A percentile compares a stretch with the other conserved stretches of the same genome.
These are phyloP conservation scores for Physocephala rufipes DNA, from an alignment of 2,888 invertebrate species.

Conservation along the genomic window DNA sequence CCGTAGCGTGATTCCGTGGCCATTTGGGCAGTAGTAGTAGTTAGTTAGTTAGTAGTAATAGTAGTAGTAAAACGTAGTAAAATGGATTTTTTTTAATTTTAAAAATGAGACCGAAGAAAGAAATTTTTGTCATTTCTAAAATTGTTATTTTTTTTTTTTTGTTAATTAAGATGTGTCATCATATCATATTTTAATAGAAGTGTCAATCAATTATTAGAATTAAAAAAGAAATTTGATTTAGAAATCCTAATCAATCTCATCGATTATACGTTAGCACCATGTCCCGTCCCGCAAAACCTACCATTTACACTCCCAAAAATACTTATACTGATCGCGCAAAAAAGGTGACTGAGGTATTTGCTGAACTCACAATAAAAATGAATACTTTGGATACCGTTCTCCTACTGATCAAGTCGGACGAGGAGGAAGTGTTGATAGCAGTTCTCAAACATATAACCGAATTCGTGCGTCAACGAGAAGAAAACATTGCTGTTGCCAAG, in stretches of 20 bases:
- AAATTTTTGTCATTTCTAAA: neutral
- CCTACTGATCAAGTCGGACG: conserved; percentile 52
- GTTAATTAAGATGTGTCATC: neutral
- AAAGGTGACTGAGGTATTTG: conserved; percentile 48
- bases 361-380: conserved; percentile 47
- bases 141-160: conserved; percentile 1
- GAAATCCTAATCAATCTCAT: neutral
- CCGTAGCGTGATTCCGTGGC: too few species aligned
- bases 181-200: neutral
- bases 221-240: neutral
- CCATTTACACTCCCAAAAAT: conserved; percentile 44
- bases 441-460: conserved; percentile 55
- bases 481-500: conserved; percentile 50
- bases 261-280: neutral
- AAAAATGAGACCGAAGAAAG: too few species aligned
- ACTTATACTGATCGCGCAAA: conserved; percentile 52
- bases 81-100: too few species aligned
- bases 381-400: conserved; percentile 50
- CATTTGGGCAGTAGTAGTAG: too few species aligned
- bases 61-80: too few species aligned
- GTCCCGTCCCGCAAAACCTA: conserved; percentile 35
- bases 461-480: conserved; percentile 50
- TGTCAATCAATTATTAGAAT: neutral
- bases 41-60: too few species aligned
- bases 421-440: conserved; percentile 52